A percentile compares a stretch with the other conserved stretches of the same genome.
Conservation (phyloP, 2,888 invertebrate species). For the Xanthia togata region DNA sequence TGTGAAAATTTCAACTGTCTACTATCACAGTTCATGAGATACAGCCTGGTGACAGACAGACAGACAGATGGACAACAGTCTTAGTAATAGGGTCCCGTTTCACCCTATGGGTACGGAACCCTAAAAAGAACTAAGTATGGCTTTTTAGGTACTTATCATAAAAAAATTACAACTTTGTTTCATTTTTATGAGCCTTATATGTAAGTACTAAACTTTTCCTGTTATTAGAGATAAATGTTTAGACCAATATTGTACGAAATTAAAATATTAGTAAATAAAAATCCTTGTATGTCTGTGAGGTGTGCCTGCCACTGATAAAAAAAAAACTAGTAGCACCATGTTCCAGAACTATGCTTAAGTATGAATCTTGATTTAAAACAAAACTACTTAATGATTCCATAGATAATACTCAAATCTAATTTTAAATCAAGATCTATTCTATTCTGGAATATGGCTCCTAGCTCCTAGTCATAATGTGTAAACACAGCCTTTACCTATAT, state of each 20-base stretch:
- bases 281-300: neutral
- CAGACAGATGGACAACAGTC: too few relatives aligned
- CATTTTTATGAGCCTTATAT: slow-evolving; percentile 3
- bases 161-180: neutral
- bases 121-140: neutral
- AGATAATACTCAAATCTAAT: neutral
- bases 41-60: too few relatives aligned
- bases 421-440: neutral
- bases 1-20: too few relatives aligned
- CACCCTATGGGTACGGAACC: too few relatives aligned
- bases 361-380: neutral
- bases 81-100: too few relatives aligned
- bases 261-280: neutral
- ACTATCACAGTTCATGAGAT: too few relatives aligned
- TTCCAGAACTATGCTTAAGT: neutral
- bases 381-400: neutral
- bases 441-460: neutral
- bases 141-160: neutral
- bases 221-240: neutral
- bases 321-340: neutral
- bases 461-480: slow-evolving; percentile 1
- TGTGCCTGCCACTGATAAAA: neutral
- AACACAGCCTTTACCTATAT: slow-evolving; percentile 8
- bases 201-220: neutral
- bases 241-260: neutral